Evolutionary conservation across 2,888 invertebrate genomes (phyloP), one percentile per base, ranked within the genome.

Genomic region (Glomeris marginata): DNA sequence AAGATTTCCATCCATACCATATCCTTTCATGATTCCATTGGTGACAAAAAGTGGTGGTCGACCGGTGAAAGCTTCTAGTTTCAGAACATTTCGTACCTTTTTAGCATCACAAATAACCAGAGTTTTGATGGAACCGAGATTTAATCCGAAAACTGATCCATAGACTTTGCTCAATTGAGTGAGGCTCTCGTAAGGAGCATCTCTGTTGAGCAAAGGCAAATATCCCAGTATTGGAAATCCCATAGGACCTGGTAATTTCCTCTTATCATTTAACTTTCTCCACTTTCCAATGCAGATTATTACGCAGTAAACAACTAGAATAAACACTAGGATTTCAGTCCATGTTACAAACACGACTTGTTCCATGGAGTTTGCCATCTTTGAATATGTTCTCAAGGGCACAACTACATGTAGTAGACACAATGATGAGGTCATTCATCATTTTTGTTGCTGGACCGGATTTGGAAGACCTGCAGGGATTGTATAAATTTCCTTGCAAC

Each of bases 11-110:
- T 28, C 28, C 77, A 76, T 67, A 87, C 90, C 90, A 63, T 82
- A 79, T 57, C 88, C 87, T 53, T 81, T 73, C 82, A 88, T 84
- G 52, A 88, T 81, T 34, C 86, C 87, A 62, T 86, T 85, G 0
- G 87, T 86, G 6, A 62, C 57, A 64, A 77, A 84, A 1, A 90
- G 72, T 1, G 87, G 86, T 0, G 88, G 86, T 54, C 84, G 71
- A 13, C 84, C 86, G 2, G 80, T 72, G 56, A 84, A 78, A 2
- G 67, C 74, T 37, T 84, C 82, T 63, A 77, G 79, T 0, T 78
- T 73, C 49, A 90, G 76, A 2, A 81, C 77, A 54, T 81, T 78
- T 53, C 80, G 74, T 43, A 91, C 75, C 47, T 84, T 61, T 46
- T 73, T 73, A 8, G 78, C 77, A 64, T 90, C 86, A 1, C 83